Base-by-base conservation (phyloP, 2,888 invertebrate genomes). In the Spicauda simplicius region DNA sequence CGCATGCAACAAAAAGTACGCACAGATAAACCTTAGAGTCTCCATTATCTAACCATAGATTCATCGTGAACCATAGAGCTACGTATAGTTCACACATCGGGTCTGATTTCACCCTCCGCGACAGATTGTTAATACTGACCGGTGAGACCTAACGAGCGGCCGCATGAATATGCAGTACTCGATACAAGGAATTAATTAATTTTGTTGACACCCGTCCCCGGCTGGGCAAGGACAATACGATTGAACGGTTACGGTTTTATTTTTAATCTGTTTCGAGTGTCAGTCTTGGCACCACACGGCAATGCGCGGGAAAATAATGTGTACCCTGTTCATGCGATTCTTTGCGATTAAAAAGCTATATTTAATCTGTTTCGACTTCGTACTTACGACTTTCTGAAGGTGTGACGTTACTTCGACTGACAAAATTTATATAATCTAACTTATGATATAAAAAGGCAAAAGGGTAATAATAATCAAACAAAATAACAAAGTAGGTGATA, bases 111-210 rank as follows among this genome's bases (percentile, higher is more conserved):
- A 73, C 83, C 82, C 81, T 75, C 75, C 73, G 60, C 78, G 79
- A 78, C 84, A 81, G 82, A 82, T 80, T 86, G 89, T 87, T 86
- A 85, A 86, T 85, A 84, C 86, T 90, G 90, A 89, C 86, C 88
- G 81, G 71, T 72, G 80, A 78, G 87, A 88, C 86, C 88, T 92
- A 92, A 91, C 91, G 90, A 92, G 90, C 41, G 84, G 25, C 25
- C 25, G 76, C 85, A 92, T 92, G 91, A 91, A 92, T 92, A 92
- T 92, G 85, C 91, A 91, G 76, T 72, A 73, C 63, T 64, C 69
- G 74, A 77, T 79, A 82, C 82, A 81, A 82, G 83, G 83, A 81
- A 88, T 88, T 87, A 84, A 88, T 88, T 87, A 86, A 85, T 83
- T 81, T 81, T 77, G 77, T 78, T 80, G 80, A 80, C 82, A 82